These are phyloP conservation scores for Maconellicoccus hirsutus DNA, from an alignment of 1,140 invertebrate genomes.

Conservation along the genomic window DNA sequence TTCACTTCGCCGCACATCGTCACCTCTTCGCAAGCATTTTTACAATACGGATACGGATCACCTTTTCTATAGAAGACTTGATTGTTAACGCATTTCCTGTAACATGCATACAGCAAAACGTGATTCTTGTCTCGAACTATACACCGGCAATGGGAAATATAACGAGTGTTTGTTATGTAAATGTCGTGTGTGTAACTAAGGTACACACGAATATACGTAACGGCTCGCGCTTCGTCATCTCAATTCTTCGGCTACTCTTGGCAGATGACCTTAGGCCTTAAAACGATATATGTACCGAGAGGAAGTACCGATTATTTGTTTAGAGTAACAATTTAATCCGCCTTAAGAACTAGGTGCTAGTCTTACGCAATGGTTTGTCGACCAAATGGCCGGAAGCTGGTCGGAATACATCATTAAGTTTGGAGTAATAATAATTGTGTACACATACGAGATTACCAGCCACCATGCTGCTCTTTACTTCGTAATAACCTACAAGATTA, in stretches of 20 bases:
- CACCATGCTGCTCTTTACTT: too few relatives aligned
- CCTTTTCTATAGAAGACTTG: conserved; percentile 62
- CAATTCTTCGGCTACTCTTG: too few relatives aligned
- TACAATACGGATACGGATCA: conserved; percentile 73
- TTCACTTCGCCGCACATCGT: conserved; percentile 91
- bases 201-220: too few relatives aligned
- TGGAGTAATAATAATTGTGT: too few relatives aligned
- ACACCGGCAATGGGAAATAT: neutral
- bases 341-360: neutral
- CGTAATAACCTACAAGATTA: too few relatives aligned
- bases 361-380: neutral
- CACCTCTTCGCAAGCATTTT: conserved; percentile 63
- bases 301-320: neutral
- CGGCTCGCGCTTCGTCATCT: too few relatives aligned
- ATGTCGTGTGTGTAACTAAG: neutral
- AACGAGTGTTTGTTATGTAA: neutral
- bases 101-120: conserved; percentile 31
- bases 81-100: conserved; percentile 65
- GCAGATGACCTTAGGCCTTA: too few relatives aligned
- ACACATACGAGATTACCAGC: too few relatives aligned
- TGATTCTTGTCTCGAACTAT: neutral
- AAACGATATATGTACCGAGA: too few relatives aligned
- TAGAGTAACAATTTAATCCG: neutral
- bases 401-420: neutral
- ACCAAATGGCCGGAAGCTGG: neutral